A percentile compares a stretch with the other conserved stretches of the same genome.
Conservation (phyloP, 2,797 vertebrate genomes). For the Halcyon chelicuti region DNA sequence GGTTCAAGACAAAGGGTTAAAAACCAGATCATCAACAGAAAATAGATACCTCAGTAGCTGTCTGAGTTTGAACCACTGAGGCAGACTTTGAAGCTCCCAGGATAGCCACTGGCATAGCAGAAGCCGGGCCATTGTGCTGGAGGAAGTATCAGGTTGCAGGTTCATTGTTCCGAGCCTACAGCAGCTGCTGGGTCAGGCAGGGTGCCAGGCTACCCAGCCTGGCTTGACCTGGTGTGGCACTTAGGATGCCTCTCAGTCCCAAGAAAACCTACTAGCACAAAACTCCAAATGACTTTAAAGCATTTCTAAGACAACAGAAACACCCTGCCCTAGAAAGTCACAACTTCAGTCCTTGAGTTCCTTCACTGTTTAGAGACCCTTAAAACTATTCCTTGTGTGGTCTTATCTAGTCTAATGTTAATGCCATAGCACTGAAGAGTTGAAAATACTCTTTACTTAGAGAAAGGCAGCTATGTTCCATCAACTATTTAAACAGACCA, state of each 20-base stretch:
- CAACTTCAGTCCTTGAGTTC: background rate
- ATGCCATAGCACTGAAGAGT: rapidly evolving
- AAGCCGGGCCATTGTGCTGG: background rate
- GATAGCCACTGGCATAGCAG: background rate
- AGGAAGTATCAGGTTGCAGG: constrained; percentile 1
- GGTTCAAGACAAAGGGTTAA: background rate
- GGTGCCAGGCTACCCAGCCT: background rate
- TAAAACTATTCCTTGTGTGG: background rate
- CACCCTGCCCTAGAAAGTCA: background rate
- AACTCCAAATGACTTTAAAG: background rate
- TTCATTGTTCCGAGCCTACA: background rate
- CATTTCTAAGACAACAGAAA: background rate
- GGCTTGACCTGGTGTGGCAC: background rate
- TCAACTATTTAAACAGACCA: background rate
- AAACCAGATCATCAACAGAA: background rate
- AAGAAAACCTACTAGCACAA: background rate
- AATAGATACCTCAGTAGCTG: background rate
- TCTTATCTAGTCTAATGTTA: background rate
- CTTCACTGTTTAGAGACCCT: background rate
- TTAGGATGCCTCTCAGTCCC: background rate
- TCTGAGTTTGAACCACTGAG: background rate
- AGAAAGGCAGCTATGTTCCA: background rate
- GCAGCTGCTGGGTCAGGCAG: background rate
- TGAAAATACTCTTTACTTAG: background rate
- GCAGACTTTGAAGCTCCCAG: background rate